Base-by-base conservation (phyloP, 2,797 vertebrate species). In the Rhinogobio ventralis region DNA sequence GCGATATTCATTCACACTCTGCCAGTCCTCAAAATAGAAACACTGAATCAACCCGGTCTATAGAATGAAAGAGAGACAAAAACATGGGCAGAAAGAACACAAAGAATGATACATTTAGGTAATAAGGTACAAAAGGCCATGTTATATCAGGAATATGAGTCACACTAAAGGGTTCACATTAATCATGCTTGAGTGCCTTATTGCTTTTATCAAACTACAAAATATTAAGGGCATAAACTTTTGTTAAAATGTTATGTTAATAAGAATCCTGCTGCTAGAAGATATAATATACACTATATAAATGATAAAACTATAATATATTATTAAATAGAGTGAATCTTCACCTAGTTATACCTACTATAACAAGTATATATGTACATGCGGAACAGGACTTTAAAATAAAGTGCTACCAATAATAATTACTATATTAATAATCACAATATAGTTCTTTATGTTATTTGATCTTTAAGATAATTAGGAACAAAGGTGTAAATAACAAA, bases 1-100 rank as follows among this genome's bases (percentile, higher is more conserved):
- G 28, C 93, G 96, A 92, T 96, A 97, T 83, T 95, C 96, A 93
- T 94, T 97, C 85, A 99, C 94, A 45, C 95, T 96, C 77, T 97
- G 96, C 97, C 96, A 98, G 87, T 99, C 97, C 94, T 99, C 97
- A 82, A 99, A 94, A 91, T 96, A 95, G 90, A 99, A 97, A 93
- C 97, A 97, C 79, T 90, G 92, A 87, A 99, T 96, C 60, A 95
- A 87, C 30, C 98, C 98, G 78, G 93, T 94, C 98, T 99, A 90
- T 9, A 88, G 28, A 77, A 57, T 51, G n/a, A 66, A n/a, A 84
- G 51, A 79, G 36, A 87, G 57, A 55, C 20, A 86, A 30, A 83
- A 20, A 74, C 25, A 17, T 20, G 3, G 68, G 68, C 23, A 36
- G 4, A 64, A 60, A 15, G 33, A 39, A 67, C 30, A 55, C 68